Evolutionary conservation across 2,888 invertebrate species (phyloP).

Genomic region (Callosobruchus maculatus): DNA sequence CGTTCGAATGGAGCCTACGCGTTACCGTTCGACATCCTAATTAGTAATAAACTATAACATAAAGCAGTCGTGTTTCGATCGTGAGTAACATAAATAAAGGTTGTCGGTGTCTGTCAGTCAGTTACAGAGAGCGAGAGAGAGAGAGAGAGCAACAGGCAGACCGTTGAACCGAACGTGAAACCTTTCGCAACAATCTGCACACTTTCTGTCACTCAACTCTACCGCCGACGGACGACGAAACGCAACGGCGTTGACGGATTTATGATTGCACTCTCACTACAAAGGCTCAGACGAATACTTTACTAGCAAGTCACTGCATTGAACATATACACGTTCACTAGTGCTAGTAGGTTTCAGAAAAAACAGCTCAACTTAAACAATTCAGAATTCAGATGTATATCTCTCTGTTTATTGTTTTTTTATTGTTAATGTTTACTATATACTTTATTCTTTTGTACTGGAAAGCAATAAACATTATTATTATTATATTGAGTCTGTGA

Average conservation of each 20-base stretch:
- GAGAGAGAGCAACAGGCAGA: not conserved
- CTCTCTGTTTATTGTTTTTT: too few species aligned
- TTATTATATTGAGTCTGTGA: too few species aligned
- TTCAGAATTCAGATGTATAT: too few species aligned
- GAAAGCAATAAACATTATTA: too few species aligned
- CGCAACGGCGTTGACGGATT: not conserved
- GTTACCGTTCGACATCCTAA: slow-evolving; percentile 37
- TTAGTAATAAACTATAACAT: slow-evolving; percentile 47
- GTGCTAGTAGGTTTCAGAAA: too few species aligned
- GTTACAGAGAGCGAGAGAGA: not conserved
- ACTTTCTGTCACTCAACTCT: not conserved
- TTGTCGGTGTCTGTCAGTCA: slow-evolving; percentile 24
- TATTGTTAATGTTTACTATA: too few species aligned
- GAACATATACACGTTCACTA: too few species aligned
- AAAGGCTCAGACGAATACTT: too few species aligned
- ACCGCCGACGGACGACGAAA: not conserved
- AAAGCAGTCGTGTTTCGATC: slow-evolving; percentile 45
- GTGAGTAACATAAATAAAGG: slow-evolving; percentile 43
- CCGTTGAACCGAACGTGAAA: not conserved
- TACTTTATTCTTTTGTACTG: too few species aligned
- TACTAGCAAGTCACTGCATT: too few species aligned
- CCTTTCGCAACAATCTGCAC: not conserved
- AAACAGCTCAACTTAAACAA: too few species aligned
- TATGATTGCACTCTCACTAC: not conserved
- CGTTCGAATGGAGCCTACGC: slow-evolving; percentile 40